Evolutionary conservation across 1,140 invertebrate genomes (phyloP).

Genomic region (Drosophila orosa): DNA sequence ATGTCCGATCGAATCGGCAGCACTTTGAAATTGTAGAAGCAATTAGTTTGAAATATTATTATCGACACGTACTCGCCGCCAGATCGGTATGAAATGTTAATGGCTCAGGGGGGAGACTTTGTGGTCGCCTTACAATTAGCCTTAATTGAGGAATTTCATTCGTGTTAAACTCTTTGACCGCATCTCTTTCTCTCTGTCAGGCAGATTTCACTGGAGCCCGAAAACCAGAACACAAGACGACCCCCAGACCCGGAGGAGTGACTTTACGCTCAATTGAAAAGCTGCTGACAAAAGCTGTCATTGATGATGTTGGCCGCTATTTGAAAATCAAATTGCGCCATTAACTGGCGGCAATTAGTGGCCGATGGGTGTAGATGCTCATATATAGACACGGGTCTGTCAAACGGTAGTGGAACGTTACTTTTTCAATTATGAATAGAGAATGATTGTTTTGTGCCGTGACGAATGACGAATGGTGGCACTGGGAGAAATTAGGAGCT

Average conservation of each 20-base stretch:
- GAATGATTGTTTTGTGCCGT: constrained; percentile 70
- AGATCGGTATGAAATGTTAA: constrained; percentile 33
- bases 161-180: constrained; percentile 81
- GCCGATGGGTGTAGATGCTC: constrained; percentile 10
- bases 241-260: constrained; percentile 17
- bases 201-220: constrained; percentile 53
- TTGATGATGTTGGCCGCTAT: constrained; percentile 64
- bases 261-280: constrained; percentile 67
- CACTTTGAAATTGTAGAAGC: constrained; percentile 74
- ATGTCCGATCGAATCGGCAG: constrained; percentile 57
- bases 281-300: constrained; percentile 83
- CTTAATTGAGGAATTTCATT: constrained; percentile 78
- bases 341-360: constrained; percentile 78
- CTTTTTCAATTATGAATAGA: constrained; percentile 80
- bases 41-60: constrained; percentile 82
- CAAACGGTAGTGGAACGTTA: constrained; percentile 76
- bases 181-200: constrained; percentile 54
- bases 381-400: constrained; percentile 44
- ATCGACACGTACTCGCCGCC: constrained; percentile 74
- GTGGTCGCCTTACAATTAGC: constrained; percentile 72
- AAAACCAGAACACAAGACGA: constrained; percentile 33
- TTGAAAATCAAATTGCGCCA: constrained; percentile 79
- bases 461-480: constrained; percentile 44
- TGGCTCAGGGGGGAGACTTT: constrained; percentile 13
- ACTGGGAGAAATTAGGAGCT: constrained; percentile 17